phyloP scores from a whole-genome alignment of 2,797 vertebrate species.

The Naso thynnoides region DNA sequence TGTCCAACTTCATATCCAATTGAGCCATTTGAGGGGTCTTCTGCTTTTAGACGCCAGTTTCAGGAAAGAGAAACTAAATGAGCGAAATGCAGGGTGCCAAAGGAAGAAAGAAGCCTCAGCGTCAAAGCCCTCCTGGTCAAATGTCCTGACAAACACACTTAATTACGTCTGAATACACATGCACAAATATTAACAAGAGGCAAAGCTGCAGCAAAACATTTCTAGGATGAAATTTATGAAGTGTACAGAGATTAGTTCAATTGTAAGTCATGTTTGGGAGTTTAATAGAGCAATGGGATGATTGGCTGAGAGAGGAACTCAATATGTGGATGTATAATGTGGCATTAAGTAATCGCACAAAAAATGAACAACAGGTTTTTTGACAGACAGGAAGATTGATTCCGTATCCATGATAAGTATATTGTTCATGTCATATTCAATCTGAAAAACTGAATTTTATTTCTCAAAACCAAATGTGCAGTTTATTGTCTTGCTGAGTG shows the following conservation, averaged over 20 bases:
- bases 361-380: not conserved
- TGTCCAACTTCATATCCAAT: constrained; percentile 17
- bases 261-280: not conserved
- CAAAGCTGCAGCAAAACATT: not conserved
- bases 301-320: not conserved
- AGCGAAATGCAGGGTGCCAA: not conserved
- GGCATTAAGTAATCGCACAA: not conserved
- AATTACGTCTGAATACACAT: not conserved
- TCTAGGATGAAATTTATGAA: not conserved
- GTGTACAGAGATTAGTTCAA: not conserved
- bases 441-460: not conserved
- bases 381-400: not conserved
- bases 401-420: not conserved
- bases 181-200: not conserved
- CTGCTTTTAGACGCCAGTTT: constrained; percentile 32
- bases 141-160: constrained; percentile 1
- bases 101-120: not conserved
- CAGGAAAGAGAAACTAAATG: constrained; percentile 13
- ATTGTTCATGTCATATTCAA: not conserved
- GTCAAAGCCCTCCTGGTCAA: constrained; percentile 22
- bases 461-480: constrained; percentile 8
- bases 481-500: not conserved
- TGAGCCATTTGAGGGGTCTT: constrained; percentile 20
- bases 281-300: not conserved
- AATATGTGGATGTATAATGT: not conserved